Conservation (phyloP, 2,888 invertebrate species). For the Allolobophora icterica region DNA sequence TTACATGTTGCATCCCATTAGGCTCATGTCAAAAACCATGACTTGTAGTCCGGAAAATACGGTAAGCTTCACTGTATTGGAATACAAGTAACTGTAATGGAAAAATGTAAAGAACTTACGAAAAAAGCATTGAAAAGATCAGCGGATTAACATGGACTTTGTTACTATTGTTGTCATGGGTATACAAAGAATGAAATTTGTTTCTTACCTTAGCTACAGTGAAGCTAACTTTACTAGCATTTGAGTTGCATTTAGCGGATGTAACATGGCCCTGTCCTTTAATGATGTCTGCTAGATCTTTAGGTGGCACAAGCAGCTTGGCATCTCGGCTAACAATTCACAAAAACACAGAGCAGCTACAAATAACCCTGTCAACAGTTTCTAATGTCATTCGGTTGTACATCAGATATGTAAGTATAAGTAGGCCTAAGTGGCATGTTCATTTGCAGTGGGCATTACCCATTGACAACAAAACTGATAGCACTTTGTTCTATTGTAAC, state of each 20-base stretch:
- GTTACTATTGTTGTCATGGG: neutral
- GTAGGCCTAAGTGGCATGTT: too few species aligned
- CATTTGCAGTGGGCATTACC: too few species aligned
- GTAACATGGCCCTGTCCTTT: neutral
- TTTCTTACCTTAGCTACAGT: slow-evolving; percentile 6
- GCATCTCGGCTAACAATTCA: slow-evolving; percentile 24
- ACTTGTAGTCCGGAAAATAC: too few species aligned
- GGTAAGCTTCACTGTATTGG: neutral
- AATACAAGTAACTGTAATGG: neutral
- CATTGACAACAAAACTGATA: too few species aligned
- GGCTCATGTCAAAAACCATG: too few species aligned
- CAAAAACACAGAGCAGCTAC: neutral
- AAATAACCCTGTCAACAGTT: neutral
- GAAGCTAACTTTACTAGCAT: slow-evolving; percentile 5
- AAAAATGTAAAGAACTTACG: neutral
- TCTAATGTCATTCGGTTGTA: too few species aligned
- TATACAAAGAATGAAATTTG: neutral
- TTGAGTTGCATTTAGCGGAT: neutral
- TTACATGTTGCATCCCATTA: too few species aligned
- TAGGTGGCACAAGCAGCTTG: neutral
- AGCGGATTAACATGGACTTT: neutral
- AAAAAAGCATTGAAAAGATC: neutral
- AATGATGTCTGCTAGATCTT: neutral
- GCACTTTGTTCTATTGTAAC: too few species aligned
- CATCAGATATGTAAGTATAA: too few species aligned